A percentile compares a stretch with the other conserved stretches of the same genome.
Conservation (phyloP, 2,113 vertebrate species). For the Mormyrus iriodes region DNA sequence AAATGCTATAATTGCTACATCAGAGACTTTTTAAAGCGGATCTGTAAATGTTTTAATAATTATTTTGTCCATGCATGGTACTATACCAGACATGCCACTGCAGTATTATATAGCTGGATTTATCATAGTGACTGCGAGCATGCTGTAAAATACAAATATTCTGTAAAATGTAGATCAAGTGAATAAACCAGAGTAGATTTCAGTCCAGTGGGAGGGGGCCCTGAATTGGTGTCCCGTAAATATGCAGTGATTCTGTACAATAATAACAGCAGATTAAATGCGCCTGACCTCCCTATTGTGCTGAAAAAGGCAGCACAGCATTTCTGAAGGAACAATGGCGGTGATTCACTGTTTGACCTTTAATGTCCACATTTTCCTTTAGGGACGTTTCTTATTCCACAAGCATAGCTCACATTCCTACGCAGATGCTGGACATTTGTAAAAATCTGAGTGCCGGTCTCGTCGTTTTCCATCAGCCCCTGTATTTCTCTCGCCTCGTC, state of each 20-base stretch:
- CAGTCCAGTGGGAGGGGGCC: background rate
- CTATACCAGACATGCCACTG: background rate
- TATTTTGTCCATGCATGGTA: background rate
- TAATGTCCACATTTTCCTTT: slow-evolving; percentile 24
- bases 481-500: background rate
- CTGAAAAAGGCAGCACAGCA: background rate
- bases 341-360: slow-evolving; percentile 53
- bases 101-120: background rate
- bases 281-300: background rate
- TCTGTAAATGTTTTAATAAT: slow-evolving; percentile 1
- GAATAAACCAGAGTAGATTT: background rate
- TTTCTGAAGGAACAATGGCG: slow-evolving; percentile 49
- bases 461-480: background rate
- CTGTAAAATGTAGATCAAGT: background rate
- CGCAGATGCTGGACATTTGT: slow-evolving; percentile 27
- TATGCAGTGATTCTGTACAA: background rate
- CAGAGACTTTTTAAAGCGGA: background rate
- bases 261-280: background rate
- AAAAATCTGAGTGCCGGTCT: background rate
- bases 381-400: background rate
- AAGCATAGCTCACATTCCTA: slow-evolving; percentile 63
- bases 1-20: background rate
- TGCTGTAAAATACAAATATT: background rate
- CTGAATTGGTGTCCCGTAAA: background rate
- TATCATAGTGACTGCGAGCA: background rate